Base-by-base conservation (phyloP, 2,113 vertebrate species). In the Callopanchax toddi region DNA sequence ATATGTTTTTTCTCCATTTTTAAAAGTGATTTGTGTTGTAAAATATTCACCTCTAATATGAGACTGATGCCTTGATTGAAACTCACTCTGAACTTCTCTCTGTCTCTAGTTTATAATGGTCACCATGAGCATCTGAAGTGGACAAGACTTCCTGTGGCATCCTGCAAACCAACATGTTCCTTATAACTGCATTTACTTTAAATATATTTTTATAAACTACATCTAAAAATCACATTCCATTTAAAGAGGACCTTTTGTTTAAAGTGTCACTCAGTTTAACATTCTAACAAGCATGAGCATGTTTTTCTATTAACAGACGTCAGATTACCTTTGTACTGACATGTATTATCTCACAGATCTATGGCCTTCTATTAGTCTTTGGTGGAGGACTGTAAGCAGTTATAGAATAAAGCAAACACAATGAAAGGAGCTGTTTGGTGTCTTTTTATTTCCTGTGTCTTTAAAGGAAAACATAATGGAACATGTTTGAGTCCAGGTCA, bases 41-140 rank as follows among this genome's bases (percentile, higher is more conserved):
- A 13, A 18, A 54, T 17, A 29, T 29, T 29, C 26, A 29, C 26
- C 26, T 29, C n/a, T 2, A 15, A 48, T 32, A 0, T 9, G 6
- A 42, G 17, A 8, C 22, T 16, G 18, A 36, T 1, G 39, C 29
- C 20, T 36, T 1, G 12, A 34, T 45, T 4, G 3, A 1, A 3
- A 1, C 36, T 57, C 50, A 63, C 52, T 34, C 18, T 29, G 2
- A 0, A 1, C 37, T 12, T 22, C 1, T 80, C 6, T 82, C 11
- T 78, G 21, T 55, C 22, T 44, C 0, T 39, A 93, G 92, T 93
- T 93, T 18, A 90, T 93, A 69, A 90, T 86, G 80, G 86, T 86
- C 74, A 86, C 87, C 22, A 92, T 92, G 90, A 87, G 78, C 55
- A 43, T 86, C 32, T 93, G 81, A 92, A 52, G 60, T 73, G 52